These are phyloP conservation scores for Dicranocentrus wangi DNA, from an alignment of 2,888 invertebrate species.

Conservation along the genomic window DNA sequence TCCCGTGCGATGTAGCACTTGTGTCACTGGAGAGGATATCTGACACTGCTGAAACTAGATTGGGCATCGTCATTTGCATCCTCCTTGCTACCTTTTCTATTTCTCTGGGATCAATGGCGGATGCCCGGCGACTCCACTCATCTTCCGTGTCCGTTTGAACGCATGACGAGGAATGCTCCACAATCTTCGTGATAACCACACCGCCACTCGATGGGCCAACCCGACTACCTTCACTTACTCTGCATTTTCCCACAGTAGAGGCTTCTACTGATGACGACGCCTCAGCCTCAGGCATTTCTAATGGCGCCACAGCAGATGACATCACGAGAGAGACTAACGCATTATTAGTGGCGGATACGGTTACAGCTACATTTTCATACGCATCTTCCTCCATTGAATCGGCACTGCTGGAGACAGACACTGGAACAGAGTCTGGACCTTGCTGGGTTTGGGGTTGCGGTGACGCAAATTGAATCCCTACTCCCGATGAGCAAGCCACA, in stretches of 20 bases:
- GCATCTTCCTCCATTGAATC: no score
- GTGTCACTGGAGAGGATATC: constrained; percentile 26
- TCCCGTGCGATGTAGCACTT: neutral
- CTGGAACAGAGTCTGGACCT: no score
- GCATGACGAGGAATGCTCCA: constrained; percentile 32
- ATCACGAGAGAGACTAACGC: no score
- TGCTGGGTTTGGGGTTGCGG: neutral
- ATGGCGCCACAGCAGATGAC: neutral
- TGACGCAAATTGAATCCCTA: constrained; percentile 58
- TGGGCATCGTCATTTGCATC: constrained; percentile 52
- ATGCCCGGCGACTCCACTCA: constrained; percentile 39
- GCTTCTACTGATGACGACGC: neutral
- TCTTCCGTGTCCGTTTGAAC: constrained; percentile 45
- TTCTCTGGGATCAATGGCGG: constrained; percentile 33
- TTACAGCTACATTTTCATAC: no score
- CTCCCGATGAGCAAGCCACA: constrained; percentile 55
- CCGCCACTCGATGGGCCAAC: neutral
- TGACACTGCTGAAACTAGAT: constrained; percentile 37
- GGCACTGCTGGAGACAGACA: no score
- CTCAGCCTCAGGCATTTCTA: neutral
- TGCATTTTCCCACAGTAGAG: neutral
- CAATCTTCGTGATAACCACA: constrained; percentile 50
- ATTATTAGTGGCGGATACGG: no score
- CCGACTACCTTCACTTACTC: neutral
- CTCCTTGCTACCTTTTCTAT: constrained; percentile 55